These are phyloP conservation scores for Chaetodon trifasciatus DNA, from an alignment of 2,797 vertebrate genomes.

Conservation along the genomic window DNA sequence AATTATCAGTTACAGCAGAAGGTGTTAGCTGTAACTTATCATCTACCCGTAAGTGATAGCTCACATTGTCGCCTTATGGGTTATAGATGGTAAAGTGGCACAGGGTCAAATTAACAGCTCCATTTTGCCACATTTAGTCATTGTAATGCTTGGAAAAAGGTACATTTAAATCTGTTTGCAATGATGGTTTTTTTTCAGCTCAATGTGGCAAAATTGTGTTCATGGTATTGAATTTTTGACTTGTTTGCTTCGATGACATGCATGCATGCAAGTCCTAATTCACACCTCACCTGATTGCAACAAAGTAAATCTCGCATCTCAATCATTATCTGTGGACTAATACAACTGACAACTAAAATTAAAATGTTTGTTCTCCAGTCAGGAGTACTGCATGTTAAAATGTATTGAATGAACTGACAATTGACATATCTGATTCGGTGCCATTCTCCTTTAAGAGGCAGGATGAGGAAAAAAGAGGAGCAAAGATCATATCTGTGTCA, in stretches of 20 bases:
- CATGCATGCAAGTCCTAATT: neutral
- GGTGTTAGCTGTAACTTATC: conserved; percentile 12
- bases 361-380: neutral
- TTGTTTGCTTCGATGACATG: neutral
- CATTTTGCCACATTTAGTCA: neutral
- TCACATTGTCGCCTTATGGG: neutral
- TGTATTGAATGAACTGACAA: neutral
- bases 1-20: conserved; percentile 24
- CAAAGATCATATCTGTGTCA: conserved; percentile 14
- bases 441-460: conserved; percentile 22
- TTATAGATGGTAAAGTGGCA: neutral
- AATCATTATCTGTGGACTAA: neutral
- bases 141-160: neutral
- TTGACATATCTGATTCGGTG: neutral
- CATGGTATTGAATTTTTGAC: neutral
- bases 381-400: neutral
- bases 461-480: conserved; percentile 5
- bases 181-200: neutral
- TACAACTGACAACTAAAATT: neutral
- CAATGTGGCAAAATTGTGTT: neutral
- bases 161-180: neutral
- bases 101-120: neutral
- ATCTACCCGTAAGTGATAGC: conserved; percentile 8
- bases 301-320: neutral
- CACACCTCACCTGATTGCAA: neutral